These are phyloP conservation scores for Nemotelus pantherinus DNA, from an alignment of 2,888 invertebrate species.

Conservation along the genomic window DNA sequence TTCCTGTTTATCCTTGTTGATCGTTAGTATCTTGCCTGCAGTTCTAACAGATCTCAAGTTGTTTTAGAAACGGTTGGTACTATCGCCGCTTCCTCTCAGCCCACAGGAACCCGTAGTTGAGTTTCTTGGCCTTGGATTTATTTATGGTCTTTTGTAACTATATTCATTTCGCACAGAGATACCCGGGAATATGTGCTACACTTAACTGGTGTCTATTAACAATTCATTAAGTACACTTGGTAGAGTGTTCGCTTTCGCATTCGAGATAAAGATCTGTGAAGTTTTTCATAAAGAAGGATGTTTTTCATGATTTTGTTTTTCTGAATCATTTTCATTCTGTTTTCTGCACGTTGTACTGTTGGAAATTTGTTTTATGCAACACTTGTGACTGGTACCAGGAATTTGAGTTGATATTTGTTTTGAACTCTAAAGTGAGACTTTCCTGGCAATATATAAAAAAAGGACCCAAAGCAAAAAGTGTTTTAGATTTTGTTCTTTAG, in stretches of 20 bases:
- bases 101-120: not conserved
- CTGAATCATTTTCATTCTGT: slow-evolving; percentile 6
- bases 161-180: not conserved
- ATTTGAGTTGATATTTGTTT: no score
- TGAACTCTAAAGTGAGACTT: no score
- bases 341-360: slow-evolving; percentile 29
- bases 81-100: not conserved
- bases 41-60: slow-evolving; percentile 4
- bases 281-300: not conserved
- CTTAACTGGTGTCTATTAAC: slow-evolving; percentile 50
- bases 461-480: no score
- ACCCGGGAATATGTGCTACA: slow-evolving; percentile 11
- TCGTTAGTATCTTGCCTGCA: not conserved
- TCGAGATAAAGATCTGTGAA: slow-evolving; percentile 18
- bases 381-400: not conserved
- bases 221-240: slow-evolving; percentile 48
- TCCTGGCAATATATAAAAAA: no score
- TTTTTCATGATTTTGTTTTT: not conserved
- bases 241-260: slow-evolving; percentile 42
- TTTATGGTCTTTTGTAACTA: slow-evolving; percentile 8
- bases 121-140: slow-evolving; percentile 31
- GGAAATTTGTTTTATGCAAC: slow-evolving; percentile 16
- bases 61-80: not conserved
- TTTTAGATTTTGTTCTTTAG: no score
- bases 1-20: slow-evolving; percentile 8